These are phyloP conservation scores for Plebejus melissa DNA, from an alignment of 2,888 invertebrate species.

Conservation along the genomic window DNA sequence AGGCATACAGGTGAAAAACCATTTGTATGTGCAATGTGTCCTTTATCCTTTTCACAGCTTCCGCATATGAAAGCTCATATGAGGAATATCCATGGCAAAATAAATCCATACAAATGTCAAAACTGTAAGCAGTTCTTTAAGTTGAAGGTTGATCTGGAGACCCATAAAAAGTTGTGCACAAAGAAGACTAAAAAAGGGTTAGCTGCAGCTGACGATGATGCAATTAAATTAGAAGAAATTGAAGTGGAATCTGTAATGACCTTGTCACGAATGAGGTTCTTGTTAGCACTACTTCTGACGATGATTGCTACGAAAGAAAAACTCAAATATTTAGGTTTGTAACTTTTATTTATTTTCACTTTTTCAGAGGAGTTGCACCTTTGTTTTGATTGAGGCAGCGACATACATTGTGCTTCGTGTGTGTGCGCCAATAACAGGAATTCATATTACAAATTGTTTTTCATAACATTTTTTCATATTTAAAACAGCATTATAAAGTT, in stretches of 20 bases:
- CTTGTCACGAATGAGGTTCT: conserved; percentile 86
- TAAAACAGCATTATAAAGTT: conserved; percentile 34
- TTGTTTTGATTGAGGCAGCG: conserved; percentile 36
- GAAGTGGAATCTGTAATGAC: conserved; percentile 78
- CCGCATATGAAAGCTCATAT: conserved; percentile 94
- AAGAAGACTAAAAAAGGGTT: neutral
- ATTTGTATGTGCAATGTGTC: conserved; percentile 84
- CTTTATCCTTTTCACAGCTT: conserved; percentile 87
- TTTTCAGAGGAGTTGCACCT: conserved; percentile 53
- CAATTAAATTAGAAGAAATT: conserved; percentile 56
- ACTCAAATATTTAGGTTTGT: conserved; percentile 87
- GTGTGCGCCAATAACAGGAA: conserved; percentile 65
- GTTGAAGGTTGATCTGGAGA: conserved; percentile 85
- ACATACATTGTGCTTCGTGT: conserved; percentile 55
- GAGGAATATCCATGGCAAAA: conserved; percentile 89
- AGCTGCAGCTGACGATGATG: neutral
- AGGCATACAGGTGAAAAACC: conserved; percentile 93
- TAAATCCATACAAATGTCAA: conserved; percentile 87
- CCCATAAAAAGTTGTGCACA: conserved; percentile 70
- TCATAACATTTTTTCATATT: conserved; percentile 37
- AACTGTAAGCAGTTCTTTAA: conserved; percentile 87
- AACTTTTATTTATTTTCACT: conserved; percentile 51
- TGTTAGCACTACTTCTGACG: conserved; percentile 88
- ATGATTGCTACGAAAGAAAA: conserved; percentile 90
- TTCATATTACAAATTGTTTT: conserved; percentile 37